These are phyloP conservation scores for Grus americana DNA, from an alignment of 2,113 vertebrate species.

Conservation along the genomic window DNA sequence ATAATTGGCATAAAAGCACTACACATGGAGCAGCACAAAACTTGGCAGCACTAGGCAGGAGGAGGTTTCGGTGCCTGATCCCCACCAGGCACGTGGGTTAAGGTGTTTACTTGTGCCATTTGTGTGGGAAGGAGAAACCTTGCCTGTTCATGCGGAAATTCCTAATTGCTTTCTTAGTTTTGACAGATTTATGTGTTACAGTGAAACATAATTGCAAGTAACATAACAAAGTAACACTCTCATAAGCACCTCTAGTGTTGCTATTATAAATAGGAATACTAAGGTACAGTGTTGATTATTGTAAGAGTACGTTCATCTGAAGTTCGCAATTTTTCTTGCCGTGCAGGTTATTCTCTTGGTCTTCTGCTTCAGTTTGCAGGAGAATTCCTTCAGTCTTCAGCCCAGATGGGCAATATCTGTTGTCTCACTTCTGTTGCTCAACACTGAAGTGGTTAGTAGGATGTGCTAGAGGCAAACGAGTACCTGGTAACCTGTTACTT, in stretches of 20 bases:
- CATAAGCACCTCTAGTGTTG: constrained; percentile 20
- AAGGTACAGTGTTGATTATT: not conserved
- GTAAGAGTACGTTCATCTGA: not conserved
- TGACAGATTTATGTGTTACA: constrained; percentile 41
- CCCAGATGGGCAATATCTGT: not conserved
- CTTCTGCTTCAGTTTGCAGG: not conserved
- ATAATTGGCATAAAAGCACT: constrained; percentile 25
- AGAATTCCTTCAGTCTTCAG: not conserved
- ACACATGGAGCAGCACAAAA: constrained; percentile 6
- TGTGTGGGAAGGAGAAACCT: constrained; percentile 38
- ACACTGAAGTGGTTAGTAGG: not conserved
- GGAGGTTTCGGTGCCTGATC: not conserved
- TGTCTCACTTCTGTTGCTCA: not conserved
- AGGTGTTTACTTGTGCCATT: constrained; percentile 12
- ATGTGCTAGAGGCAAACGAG: not conserved
- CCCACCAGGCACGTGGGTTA: not conserved
- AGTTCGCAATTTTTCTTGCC: not conserved
- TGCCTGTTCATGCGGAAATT: constrained; percentile 36
- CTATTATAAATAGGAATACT: not conserved
- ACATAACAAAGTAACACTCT: constrained; percentile 2
- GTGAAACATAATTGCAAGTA: constrained; percentile 27
- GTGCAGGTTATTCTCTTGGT: fast-evolving
- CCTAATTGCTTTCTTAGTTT: constrained; percentile 53
- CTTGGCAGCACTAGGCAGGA: constrained; percentile 16
- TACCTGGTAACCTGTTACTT: not conserved